Evolutionary conservation across 2,113 vertebrate genomes (phyloP), one percentile per base, ranked within the genome.

Genomic region (Macaca mulatta): DNA sequence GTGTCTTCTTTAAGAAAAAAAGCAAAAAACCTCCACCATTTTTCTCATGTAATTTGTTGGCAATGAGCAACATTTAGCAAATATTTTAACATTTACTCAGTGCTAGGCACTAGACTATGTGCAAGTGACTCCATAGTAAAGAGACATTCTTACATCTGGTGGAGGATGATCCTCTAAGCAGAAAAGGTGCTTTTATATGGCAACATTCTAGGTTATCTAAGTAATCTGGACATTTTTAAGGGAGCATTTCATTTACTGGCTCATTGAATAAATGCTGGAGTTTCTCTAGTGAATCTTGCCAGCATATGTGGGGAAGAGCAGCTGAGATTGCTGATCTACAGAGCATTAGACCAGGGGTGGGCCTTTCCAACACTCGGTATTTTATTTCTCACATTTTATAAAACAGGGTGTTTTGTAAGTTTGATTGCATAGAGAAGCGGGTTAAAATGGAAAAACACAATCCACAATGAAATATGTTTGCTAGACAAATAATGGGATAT

Each of bases 221-320:
- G 59, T 83, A 90, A 92, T 48, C 40, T 64, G 79, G 89, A 43
- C n/a, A 27, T 11, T 90, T 84, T 86, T 95, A 77, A 83, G 84
- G 50, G 14, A 75, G 17, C 4, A 38, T 61, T 70, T n/a, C 14
- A n/a, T 91, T 93, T 52, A 40, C 23, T 38, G 40, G 32, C 38
- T 96, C 77, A 61, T 48, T 96, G 64, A 85, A 20, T 50, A 70
- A 69, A 61, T 18, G 57, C n/a, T 61, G 64, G 38, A 55, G 27
- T 70, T 83, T 48, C 38, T 87, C 27, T 32, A 77, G 35, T 72
- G 90, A 93, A 25, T 72, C 30, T 82, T 81, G 52, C 67, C 27
- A 50, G 6, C 2, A 17, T 70, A 59, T 13, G 32, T 11, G 25
- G 35, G 57, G 38, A 85, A 55, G 30, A 80, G 22, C 8, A 0